These are phyloP conservation scores for Podarcis lilfordi DNA, from an alignment of 2,797 vertebrate genomes.

Conservation along the genomic window DNA sequence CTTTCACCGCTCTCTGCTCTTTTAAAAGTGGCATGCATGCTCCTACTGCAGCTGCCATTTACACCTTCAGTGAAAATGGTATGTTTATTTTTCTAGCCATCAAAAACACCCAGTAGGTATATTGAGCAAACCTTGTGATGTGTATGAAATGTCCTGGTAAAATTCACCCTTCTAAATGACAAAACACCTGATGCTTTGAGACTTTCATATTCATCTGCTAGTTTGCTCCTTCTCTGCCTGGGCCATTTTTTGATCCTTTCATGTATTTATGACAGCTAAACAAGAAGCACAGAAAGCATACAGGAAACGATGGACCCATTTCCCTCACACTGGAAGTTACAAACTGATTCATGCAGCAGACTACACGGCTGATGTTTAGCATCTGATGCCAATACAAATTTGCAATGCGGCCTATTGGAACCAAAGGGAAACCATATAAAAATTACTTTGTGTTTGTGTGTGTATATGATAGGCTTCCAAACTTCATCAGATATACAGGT, in stretches of 20 bases:
- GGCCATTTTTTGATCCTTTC: not conserved
- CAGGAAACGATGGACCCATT: not conserved
- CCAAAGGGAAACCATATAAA: not conserved
- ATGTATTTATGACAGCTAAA: not conserved
- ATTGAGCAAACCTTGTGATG: not conserved
- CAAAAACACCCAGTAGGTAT: not conserved
- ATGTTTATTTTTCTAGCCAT: not conserved
- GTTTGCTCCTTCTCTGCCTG: not conserved
- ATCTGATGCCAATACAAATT: not conserved
- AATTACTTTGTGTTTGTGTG: not conserved
- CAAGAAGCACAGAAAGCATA: not conserved
- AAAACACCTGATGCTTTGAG: not conserved
- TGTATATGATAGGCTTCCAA: not conserved
- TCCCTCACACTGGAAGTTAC: not conserved
- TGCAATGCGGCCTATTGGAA: not conserved
- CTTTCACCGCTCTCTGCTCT: not conserved
- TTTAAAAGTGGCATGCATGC: not conserved
- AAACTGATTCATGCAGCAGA: not conserved
- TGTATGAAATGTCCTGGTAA: not conserved
- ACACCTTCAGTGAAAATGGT: not conserved
- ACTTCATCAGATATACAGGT: not conserved
- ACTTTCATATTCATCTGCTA: not conserved
- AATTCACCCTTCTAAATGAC: not conserved
- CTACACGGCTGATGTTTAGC: not conserved
- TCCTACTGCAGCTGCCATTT: not conserved